Evolutionary conservation across 64 coral and sea anemone species (phyloP), one percentile per base, ranked within the genome.

Genomic region (Trachythela sp.): DNA sequence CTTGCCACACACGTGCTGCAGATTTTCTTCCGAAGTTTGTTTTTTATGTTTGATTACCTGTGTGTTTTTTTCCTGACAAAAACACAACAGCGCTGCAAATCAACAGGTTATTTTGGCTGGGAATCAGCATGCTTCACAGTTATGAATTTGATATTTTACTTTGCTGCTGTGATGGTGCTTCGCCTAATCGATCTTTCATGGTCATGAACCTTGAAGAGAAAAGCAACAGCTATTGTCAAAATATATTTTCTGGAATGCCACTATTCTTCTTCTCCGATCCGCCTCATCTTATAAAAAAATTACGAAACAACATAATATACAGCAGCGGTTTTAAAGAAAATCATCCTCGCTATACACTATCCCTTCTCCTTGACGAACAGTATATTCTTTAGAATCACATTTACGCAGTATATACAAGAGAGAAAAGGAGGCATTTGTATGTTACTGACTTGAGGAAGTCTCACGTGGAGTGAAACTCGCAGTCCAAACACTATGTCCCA

Each of bases 131-230:
- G 75, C 33, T 80, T 20, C 75, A 37, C 31, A 77, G 4, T 77
- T 39, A 32, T 35, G 71, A n/a, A 36, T 77, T 77, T 77, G 71
- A 77, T 24, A 77, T 77, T 39, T 14, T 77, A 77, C 13, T 36
- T 77, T 77, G n/a, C 71, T 77, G 71, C 26, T 77, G 71, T 77
- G 71, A 77, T 39, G 71, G 71, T 77, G 71, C 71, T 35, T 77
- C 71, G 24, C 26, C 75, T 80, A 80, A 80, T 36, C 26, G 75
- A 36, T 80, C 75, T 3, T 80, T 80, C 33, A 5, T 80, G 15
- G 20, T 64, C 20, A 80, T 80, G 75, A 38, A 38, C 32, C 13
- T 37, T 30, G 34, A 20, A 20, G 20, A 80, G 13, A 29, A 80
- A 9, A 80, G 34, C 15, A 80, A 9, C 15, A 38, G 33, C 31